These are phyloP conservation scores for Stenoptilia bipunctidactyla DNA, from an alignment of 2,888 invertebrate genomes.

Conservation along the genomic window DNA sequence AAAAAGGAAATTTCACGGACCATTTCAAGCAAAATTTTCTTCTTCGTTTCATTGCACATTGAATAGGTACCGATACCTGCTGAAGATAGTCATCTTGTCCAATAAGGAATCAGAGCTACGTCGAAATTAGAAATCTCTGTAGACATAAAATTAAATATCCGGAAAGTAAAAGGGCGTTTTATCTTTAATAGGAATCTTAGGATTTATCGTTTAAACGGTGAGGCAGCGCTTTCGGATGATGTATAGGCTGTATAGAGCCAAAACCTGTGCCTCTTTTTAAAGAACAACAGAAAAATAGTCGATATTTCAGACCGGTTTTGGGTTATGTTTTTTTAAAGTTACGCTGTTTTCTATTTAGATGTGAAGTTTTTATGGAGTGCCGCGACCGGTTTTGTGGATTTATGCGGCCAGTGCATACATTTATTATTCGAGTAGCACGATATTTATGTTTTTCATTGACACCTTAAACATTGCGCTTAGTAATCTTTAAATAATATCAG, in stretches of 20 bases:
- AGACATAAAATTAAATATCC: constrained; percentile 1
- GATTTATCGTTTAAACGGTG: not conserved
- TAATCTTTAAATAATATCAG: too few species aligned
- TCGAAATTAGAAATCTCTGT: not conserved
- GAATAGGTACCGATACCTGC: not conserved
- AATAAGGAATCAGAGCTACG: constrained; percentile 1
- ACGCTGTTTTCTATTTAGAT: not conserved
- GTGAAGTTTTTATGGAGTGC: not conserved
- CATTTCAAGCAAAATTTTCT: not conserved
- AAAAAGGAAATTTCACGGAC: constrained; percentile 1
- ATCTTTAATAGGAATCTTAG: constrained; percentile 1
- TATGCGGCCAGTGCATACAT: not conserved
- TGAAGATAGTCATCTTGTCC: not conserved
- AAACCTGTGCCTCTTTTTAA: not conserved
- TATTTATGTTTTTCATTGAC: too few species aligned
- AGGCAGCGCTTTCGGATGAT: constrained; percentile 1
- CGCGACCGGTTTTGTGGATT: not conserved
- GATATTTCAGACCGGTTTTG: not conserved
- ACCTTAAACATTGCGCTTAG: too few species aligned
- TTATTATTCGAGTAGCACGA: not conserved
- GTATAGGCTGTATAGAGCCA: not conserved
- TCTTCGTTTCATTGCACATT: not conserved
- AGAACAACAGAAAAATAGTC: not conserved
- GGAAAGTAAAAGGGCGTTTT: constrained; percentile 1
- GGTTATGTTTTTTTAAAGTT: not conserved